Evolutionary conservation across 2,797 vertebrate species (phyloP).

Genomic region (Crypturellus tataupa): DNA sequence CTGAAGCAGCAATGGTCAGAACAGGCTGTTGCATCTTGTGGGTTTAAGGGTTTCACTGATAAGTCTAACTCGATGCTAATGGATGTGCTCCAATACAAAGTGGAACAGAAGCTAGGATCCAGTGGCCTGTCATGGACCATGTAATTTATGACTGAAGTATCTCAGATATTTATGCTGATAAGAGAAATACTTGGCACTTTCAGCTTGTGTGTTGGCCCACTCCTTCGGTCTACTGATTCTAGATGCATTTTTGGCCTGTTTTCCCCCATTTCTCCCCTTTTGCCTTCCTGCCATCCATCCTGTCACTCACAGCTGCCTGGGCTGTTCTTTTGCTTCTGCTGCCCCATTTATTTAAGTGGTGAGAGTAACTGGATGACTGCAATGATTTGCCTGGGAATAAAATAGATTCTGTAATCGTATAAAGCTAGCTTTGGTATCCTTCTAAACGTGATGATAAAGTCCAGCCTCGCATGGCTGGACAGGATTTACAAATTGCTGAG

Average conservation of each 20-base stretch:
- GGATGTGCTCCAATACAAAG: not conserved
- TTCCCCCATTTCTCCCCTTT: not conserved
- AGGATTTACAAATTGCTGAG: not conserved
- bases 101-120: not conserved
- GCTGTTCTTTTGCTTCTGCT: not conserved
- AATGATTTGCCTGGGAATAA: not conserved
- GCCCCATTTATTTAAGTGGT: not conserved
- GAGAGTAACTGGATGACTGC: not conserved
- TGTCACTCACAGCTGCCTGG: not conserved
- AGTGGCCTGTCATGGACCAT: not conserved
- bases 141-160: slow-evolving; percentile 29
- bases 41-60: not conserved
- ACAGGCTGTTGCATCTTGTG: not conserved
- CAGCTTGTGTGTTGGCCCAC: not conserved
- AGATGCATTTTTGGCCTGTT: not conserved
- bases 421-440: not conserved
- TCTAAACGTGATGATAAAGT: not conserved
- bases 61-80: not conserved
- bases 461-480: not conserved
- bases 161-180: slow-evolving; percentile 26
- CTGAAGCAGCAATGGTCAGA: not conserved
- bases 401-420: not conserved
- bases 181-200: not conserved
- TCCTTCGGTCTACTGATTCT: not conserved
- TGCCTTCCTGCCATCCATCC: not conserved